Evolutionary conservation across 2,888 invertebrate species (phyloP).

Genomic region (Lasioglossum zephyrum): DNA sequence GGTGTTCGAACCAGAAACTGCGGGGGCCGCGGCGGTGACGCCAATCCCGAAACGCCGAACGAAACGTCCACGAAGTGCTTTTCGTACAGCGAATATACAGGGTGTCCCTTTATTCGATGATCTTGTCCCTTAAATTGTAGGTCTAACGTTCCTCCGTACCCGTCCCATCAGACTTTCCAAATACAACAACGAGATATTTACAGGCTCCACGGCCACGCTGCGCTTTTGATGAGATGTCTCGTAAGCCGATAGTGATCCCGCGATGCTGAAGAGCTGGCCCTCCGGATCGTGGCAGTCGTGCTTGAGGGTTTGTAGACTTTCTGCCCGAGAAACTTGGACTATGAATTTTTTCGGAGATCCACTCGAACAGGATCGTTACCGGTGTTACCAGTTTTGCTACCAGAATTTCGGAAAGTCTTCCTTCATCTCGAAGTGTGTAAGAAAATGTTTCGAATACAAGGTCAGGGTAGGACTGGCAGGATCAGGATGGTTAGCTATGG

Average conservation of each 20-base stretch:
- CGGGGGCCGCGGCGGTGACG: conserved; percentile 51
- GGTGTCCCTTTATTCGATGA: conserved; percentile 6
- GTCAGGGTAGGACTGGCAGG: neutral
- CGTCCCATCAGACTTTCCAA: neutral
- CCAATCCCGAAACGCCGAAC: conserved; percentile 60
- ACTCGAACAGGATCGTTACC: neutral
- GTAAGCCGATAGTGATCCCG: neutral
- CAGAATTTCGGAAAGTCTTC: neutral
- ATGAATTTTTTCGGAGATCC: neutral
- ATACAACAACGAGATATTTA: neutral
- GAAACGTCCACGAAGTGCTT: conserved; percentile 35
- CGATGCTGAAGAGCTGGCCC: neutral
- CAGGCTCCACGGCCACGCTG: neutral
- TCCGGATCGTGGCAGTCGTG: neutral
- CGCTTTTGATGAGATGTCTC: neutral
- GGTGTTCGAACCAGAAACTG: conserved; percentile 57
- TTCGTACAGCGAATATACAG: conserved; percentile 7
- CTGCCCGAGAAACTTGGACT: neutral
- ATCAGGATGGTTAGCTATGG: neutral
- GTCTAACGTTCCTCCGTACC: neutral
- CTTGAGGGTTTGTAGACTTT: neutral
- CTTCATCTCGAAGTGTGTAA: neutral
- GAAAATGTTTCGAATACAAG: neutral
- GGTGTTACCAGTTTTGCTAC: neutral
- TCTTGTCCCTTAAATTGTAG: neutral